phyloP scores from a whole-genome alignment of 2,888 invertebrate species.

The Crematogaster levior region DNA sequence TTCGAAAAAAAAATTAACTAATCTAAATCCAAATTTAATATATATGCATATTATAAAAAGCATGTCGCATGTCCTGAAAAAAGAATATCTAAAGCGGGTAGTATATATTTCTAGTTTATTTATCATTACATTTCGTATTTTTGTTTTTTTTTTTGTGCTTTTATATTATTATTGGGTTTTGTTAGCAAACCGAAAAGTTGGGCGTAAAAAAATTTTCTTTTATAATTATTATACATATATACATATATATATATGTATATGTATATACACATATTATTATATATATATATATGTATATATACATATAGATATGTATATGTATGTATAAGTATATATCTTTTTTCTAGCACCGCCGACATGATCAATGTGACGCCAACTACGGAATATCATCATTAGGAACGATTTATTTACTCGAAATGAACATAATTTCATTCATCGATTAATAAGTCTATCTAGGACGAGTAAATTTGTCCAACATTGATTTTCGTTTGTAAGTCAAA shows the following conservation, averaged over 20 bases:
- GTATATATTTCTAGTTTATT: background rate
- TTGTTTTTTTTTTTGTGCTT: conserved; percentile 46
- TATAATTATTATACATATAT: conserved; percentile 62
- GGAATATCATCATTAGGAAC: conserved; percentile 90
- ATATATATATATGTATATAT: too few species aligned
- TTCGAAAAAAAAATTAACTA: background rate
- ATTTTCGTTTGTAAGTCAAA: background rate
- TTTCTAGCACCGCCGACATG: conserved; percentile 95
- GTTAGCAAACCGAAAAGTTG: conserved; percentile 26
- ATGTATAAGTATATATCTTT: too few species aligned
- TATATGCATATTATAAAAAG: conserved; percentile 37
- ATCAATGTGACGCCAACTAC: conserved; percentile 96
- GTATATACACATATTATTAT: too few species aligned
- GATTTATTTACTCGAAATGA: conserved; percentile 14
- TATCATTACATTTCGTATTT: conserved; percentile 23
- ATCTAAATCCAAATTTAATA: background rate
- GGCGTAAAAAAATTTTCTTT: conserved; percentile 48
- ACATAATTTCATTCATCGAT: background rate
- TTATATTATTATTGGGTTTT: conserved; percentile 47
- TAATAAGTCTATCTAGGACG: conserved; percentile 8
- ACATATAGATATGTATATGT: too few species aligned
- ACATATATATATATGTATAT: too few species aligned
- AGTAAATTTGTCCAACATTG: background rate
- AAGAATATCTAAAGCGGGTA: conserved; percentile 16
- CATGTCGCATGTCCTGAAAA: conserved; percentile 56